Base-by-base conservation (phyloP, 2,797 vertebrate species). In the Sus cebifrons region DNA sequence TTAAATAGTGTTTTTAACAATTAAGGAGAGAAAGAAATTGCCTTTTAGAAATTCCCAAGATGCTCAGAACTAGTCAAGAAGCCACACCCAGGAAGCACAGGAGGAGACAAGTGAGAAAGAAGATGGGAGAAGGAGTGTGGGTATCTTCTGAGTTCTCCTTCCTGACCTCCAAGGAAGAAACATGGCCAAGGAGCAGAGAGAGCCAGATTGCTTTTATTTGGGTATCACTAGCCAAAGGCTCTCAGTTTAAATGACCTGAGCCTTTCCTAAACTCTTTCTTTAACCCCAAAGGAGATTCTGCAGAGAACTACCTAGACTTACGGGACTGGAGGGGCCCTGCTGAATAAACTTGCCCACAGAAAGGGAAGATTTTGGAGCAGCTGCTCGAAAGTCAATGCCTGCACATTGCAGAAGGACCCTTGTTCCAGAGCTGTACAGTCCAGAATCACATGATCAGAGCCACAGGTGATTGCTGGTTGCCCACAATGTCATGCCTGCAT, bases 181-280 rank as follows among this genome's bases (percentile, higher is more conserved):
- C 44, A 27, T 6, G 54, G 18, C 25, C 13, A 82, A 25, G 25
- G 21, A 83, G 15, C 16, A 71, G 27, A 94, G 36, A 71, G 32
- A 44, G 52, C 78, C 13, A 81, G 20, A 65, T 32, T 29, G 54
- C 36, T 75, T 56, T 44, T 14, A 23, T 18, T 27, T 68, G 75
- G 14, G 5, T 82, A 73, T 94, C 52, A 36, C 56, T 71, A 73
- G n/a, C 29, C 75, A 60, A 96, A 83, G 6, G 2, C 29, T 77
- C 64, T 95, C 64, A 68, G 23, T 2, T 23, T 74, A 49, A 83
- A 60, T 54, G 27, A 86, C 20, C 49, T 74, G 49, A 52, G 10
- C 58, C 13, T 94, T 87, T 68, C 70, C 75, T 83, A 56, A 86
- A 95, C 25, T 64, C 29, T 29, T 64, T 86, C 60, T 70, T 91